Evolutionary conservation across 1,140 invertebrate genomes (phyloP).

Genomic region (Drosophila kepulauana): DNA sequence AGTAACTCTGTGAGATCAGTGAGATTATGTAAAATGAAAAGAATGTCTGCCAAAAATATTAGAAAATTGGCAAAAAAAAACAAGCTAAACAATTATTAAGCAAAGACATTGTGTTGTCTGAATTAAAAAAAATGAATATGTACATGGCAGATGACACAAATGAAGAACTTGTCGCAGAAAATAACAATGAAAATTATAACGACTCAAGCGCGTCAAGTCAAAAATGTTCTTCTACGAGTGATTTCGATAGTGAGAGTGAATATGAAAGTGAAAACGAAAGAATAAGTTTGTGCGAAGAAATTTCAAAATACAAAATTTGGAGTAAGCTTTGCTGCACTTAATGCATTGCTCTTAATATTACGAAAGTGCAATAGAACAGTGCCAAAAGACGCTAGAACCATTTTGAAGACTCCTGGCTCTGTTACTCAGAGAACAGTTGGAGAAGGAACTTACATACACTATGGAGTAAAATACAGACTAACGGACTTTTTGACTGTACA

Average conservation of each 20-base stretch:
- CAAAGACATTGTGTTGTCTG: not conserved
- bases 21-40: not conserved
- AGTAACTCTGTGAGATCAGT: too few species aligned
- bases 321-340: not conserved
- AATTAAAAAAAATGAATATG: not conserved
- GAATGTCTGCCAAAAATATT: not conserved
- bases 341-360: not conserved
- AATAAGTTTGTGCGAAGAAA: not conserved
- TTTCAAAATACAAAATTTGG: not conserved
- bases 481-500: not conserved
- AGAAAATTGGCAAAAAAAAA: not conserved
- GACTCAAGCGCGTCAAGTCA: not conserved
- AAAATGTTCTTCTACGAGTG: not conserved
- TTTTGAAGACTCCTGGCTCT: not conserved
- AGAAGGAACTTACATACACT: not conserved
- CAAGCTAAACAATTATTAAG: not conserved
- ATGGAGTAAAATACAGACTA: not conserved
- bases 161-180: not conserved
- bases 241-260: not conserved
- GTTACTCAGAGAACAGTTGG: not conserved
- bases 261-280: too few species aligned
- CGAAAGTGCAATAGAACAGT: not conserved
- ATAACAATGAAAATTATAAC: not conserved
- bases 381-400: constrained; percentile 2
- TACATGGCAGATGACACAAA: not conserved